These are phyloP conservation scores for Dorcus parallelipipedus DNA, from an alignment of 2,888 invertebrate species.

Conservation along the genomic window DNA sequence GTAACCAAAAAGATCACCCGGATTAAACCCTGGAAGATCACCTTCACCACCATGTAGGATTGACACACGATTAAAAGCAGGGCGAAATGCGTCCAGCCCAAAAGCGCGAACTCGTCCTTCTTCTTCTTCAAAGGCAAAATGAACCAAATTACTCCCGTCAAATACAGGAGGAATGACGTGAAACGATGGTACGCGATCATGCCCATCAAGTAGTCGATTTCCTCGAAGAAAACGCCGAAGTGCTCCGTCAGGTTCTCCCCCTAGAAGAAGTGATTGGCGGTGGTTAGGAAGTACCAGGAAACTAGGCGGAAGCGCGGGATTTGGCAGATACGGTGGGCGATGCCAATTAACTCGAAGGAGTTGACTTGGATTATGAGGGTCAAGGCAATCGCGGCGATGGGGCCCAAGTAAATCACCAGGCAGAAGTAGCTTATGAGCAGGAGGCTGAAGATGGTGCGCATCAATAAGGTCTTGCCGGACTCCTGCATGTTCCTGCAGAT, in stretches of 20 bases:
- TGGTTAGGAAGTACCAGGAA: conserved; percentile 96
- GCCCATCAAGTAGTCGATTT: conserved; percentile 56
- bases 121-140: conserved; percentile 92
- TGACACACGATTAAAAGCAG: conserved; percentile 94
- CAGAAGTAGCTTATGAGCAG: conserved; percentile 89
- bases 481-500: conserved; percentile 3
- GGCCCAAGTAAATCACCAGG: conserved; percentile 88
- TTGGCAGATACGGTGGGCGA: conserved; percentile 94
- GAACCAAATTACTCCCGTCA: conserved; percentile 95
- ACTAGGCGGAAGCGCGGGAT: conserved; percentile 96
- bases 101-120: conserved; percentile 96
- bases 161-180: conserved; percentile 93
- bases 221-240: conserved; percentile 81
- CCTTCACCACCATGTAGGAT: conserved; percentile 95
- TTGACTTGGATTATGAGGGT: conserved; percentile 94
- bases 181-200: conserved; percentile 94
- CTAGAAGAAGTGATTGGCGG: conserved; percentile 98
- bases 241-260: conserved; percentile 96
- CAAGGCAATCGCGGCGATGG: conserved; percentile 89
- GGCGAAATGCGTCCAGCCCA: conserved; percentile 99
- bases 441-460: conserved; percentile 91
- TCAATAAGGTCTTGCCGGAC: conserved; percentile 48
- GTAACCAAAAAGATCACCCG: conserved; percentile 97
- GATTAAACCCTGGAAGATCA: conserved; percentile 88
- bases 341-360: conserved; percentile 97